A percentile compares a stretch with the other conserved stretches of the same genome.
Conservation (phyloP, 2,888 invertebrate genomes). For the Drosophila quinaria region DNA sequence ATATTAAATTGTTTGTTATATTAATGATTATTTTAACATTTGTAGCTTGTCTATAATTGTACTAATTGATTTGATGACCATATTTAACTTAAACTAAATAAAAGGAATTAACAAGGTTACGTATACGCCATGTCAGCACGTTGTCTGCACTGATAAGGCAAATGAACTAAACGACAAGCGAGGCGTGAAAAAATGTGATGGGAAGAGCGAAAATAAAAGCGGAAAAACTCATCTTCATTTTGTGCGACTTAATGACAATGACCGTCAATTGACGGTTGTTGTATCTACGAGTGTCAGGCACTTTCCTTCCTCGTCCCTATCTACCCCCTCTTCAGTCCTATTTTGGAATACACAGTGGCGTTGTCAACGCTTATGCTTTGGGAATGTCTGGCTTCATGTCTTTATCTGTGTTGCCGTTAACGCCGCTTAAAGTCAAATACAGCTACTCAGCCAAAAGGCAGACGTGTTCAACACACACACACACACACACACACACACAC, state of each 20-base stretch:
- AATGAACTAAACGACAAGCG: constrained; percentile 57
- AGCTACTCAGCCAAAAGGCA: constrained; percentile 65
- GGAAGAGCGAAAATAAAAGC: constrained; percentile 29
- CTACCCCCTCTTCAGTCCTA: neutral
- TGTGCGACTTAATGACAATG: constrained; percentile 75
- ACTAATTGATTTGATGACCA: neutral
- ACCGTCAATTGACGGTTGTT: constrained; percentile 72
- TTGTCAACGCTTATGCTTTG: constrained; percentile 27
- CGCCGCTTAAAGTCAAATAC: constrained; percentile 79
- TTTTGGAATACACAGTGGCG: neutral
- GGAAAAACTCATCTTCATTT: constrained; percentile 75
- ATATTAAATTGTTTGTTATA: too few relatives aligned
- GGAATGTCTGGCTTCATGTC: constrained; percentile 72
- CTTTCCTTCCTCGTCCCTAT: neutral
- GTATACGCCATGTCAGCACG: constrained; percentile 27
- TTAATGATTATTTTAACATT: neutral
- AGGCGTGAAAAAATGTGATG: constrained; percentile 45
- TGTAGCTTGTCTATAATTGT: neutral
- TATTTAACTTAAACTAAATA: neutral
- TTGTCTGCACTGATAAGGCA: constrained; percentile 41
- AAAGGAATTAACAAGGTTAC: constrained; percentile 2
- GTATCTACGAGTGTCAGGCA: constrained; percentile 55
- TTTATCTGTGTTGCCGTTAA: constrained; percentile 74
- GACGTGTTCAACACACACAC: constrained; percentile 62
- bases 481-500: constrained; percentile 20